Evolutionary conservation across 2,888 invertebrate species (phyloP).

Genomic region (Mellilla xanthometata): DNA sequence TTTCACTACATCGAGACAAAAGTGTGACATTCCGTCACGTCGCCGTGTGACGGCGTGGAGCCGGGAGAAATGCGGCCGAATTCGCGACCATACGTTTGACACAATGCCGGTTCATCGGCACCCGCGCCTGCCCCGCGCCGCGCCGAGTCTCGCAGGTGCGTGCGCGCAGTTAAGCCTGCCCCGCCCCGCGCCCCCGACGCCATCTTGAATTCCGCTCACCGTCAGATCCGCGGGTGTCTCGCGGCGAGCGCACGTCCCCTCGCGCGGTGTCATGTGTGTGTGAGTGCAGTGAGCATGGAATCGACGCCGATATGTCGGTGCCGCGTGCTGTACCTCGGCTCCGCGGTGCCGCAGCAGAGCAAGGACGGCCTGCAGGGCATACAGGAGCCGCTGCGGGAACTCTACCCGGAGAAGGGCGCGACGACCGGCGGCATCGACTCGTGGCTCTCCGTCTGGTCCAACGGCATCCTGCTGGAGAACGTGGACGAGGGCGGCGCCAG

Average conservation of each 20-base stretch:
- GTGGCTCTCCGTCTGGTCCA: conserved; percentile 98
- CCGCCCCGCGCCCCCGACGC: conserved; percentile 43
- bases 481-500: conserved; percentile 97
- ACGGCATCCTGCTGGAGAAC: conserved; percentile 97
- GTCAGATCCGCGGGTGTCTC: conserved; percentile 75
- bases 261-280: conserved; percentile 68
- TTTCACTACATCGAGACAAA: conserved; percentile 66
- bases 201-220: conserved; percentile 81
- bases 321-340: conserved; percentile 97
- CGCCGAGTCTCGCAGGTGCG: conserved; percentile 68
- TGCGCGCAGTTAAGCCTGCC: conserved; percentile 64
- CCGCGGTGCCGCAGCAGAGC: conserved; percentile 97
- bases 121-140: conserved; percentile 31
- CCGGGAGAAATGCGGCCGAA: conserved; percentile 75
- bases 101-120: conserved; percentile 78
- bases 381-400: conserved; percentile 97
- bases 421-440: conserved; percentile 96
- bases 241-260: conserved; percentile 68
- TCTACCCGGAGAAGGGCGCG: conserved; percentile 97
- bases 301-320: conserved; percentile 98
- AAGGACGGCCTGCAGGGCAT: conserved; percentile 98
- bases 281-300: conserved; percentile 83
- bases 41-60: conserved; percentile 52
- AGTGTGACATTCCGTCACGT: conserved; percentile 74
- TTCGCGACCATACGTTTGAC: conserved; percentile 75